phyloP scores from a whole-genome alignment of 2,888 invertebrate species.

The Lepidochrysops patricia region DNA sequence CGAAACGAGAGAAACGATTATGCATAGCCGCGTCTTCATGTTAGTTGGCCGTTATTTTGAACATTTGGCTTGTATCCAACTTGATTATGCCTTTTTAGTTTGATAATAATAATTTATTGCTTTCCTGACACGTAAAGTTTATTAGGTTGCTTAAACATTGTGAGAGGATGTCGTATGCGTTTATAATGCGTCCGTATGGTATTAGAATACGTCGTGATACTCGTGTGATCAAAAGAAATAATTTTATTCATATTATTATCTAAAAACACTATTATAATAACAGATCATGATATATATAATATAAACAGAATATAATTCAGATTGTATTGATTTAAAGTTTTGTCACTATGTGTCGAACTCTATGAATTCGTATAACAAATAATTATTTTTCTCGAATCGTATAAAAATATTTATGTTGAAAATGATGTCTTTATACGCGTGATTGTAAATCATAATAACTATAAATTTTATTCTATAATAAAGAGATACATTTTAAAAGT shows the following conservation, averaged over 20 bases:
- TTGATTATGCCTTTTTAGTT: neutral
- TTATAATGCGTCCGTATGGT: neutral
- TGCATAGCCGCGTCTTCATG: too few relatives aligned
- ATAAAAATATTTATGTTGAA: neutral
- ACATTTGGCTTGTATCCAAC: neutral
- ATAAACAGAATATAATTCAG: conserved; percentile 8
- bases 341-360: neutral
- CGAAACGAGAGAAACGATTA: too few relatives aligned
- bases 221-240: conserved; percentile 4
- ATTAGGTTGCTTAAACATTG: neutral
- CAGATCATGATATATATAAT: neutral
- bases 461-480: neutral
- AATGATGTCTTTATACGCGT: neutral
- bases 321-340: neutral
- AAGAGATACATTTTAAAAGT: neutral
- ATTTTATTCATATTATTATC: conserved; percentile 1
- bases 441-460: neutral
- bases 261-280: conserved; percentile 16
- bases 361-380: neutral
- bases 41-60: neutral
- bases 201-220: conserved; percentile 8
- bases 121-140: neutral
- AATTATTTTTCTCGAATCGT: neutral
- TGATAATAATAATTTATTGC: neutral
- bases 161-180: neutral